phyloP scores from a whole-genome alignment of 2,113 vertebrate genomes.

The Centrocercus urophasianus region DNA sequence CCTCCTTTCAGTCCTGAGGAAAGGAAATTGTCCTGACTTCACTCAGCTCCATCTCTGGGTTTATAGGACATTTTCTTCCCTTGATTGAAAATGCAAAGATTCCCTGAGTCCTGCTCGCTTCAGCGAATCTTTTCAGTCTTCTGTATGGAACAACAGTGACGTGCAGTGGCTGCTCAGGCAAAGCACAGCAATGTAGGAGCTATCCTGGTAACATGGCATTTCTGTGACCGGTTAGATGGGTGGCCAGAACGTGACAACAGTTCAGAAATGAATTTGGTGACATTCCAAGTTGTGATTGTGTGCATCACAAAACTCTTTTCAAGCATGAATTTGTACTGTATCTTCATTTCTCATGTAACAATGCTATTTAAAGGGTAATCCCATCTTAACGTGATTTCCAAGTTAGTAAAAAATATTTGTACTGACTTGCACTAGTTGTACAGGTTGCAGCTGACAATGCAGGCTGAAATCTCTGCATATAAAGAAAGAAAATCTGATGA shows the following conservation, averaged over 20 bases:
- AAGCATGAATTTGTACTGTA: neutral
- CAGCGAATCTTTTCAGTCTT: neutral
- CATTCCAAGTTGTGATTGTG: neutral
- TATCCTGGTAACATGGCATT: neutral
- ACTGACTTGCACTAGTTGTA: neutral
- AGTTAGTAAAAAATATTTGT: constrained; percentile 30
- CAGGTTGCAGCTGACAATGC: neutral
- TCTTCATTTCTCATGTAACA: neutral
- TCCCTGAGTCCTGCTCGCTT: neutral
- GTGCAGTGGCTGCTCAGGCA: constrained; percentile 13
- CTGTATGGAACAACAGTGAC: constrained; percentile 61
- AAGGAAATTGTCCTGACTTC: neutral
- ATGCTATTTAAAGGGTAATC: constrained; percentile 3
- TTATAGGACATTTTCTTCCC: neutral
- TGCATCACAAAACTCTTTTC: neutral
- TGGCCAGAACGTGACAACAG: neutral
- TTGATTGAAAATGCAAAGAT: neutral
- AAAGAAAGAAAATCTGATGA: neutral
- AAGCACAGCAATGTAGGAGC: neutral
- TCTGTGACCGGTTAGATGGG: neutral
- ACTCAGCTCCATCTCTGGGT: neutral
- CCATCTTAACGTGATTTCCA: constrained; percentile 22
- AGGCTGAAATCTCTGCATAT: neutral
- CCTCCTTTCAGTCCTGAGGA: neutral
- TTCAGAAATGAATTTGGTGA: neutral